A percentile compares a stretch with the other conserved stretches of the same genome.
These are phyloP conservation scores for Brachypteracias leptosomus DNA, from an alignment of 2,113 vertebrate species.

Conservation along the genomic window DNA sequence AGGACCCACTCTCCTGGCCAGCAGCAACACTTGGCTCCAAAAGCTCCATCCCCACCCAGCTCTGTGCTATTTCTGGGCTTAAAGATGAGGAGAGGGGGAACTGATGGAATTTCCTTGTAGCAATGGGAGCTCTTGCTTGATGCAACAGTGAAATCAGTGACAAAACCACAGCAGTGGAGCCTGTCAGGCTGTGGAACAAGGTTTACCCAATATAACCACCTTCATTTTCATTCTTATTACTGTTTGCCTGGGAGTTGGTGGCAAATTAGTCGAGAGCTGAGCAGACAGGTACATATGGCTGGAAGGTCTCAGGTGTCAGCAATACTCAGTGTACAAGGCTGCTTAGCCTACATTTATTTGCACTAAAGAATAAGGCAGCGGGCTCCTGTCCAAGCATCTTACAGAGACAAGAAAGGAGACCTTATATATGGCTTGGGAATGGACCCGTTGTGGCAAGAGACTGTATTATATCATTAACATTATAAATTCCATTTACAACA, in stretches of 20 bases:
- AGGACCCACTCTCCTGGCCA: not conserved
- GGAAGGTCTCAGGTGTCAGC: not conserved
- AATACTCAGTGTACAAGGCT: not conserved
- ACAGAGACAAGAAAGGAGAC: conserved; percentile 32
- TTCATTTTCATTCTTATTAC: not conserved
- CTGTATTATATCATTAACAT: not conserved
- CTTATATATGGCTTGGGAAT: not conserved
- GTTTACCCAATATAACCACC: not conserved
- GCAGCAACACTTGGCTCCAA: not conserved
- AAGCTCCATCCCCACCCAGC: rapidly evolving
- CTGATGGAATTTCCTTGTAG: not conserved
- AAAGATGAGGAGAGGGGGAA: not conserved
- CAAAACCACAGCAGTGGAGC: rapidly evolving
- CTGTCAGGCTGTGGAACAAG: not conserved
- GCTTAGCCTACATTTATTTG: conserved; percentile 28
- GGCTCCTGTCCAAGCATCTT: conserved; percentile 46
- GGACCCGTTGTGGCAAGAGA: not conserved
- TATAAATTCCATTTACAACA: conserved; percentile 38
- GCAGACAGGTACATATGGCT: not conserved
- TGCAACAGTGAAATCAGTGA: not conserved
- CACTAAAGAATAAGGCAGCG: not conserved
- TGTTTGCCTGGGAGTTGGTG: not conserved
- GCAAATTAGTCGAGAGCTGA: not conserved
- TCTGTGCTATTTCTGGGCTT: not conserved
- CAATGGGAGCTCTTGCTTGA: not conserved